Base-by-base conservation (phyloP, 2,113 vertebrate species). In the Pteruthius melanotis region DNA sequence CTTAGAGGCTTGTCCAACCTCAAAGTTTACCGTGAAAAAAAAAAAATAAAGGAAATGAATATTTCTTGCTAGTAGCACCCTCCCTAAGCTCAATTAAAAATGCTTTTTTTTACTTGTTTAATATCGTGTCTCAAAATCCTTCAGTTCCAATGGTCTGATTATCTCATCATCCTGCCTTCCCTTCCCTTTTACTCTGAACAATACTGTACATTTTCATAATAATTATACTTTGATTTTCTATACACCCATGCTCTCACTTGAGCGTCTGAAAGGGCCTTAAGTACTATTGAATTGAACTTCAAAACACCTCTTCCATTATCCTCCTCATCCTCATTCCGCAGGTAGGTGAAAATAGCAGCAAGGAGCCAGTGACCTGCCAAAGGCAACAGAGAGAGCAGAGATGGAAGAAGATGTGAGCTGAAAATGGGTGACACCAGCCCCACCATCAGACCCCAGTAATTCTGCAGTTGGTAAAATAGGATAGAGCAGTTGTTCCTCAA, bases 141-240 rank as follows among this genome's bases (percentile, higher is more conserved):
- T 87, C 82, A 80, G 80, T 94, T 96, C 39, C 84, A 93, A 63
- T 93, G 78, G 84, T 89, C 90, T 95, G 91, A 94, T 95, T 96
- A 93, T 96, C 78, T 95, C 84, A 93, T 95, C 89, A 95, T 83
- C 54, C 47, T 95, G 53, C 81, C 84, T 95, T 95, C 17, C 6
- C 50, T 94, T 95, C 74, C 78, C 42, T 91, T 91, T 95, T 94
- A 69, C 78, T 69, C 80, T 15, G 90, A 96, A 96, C 89, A 94
- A 87, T 95, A 93, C 66, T 5, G 30, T 77, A 70, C 79, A 90
- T 95, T 94, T 96, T 95, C 84, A 77, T 96, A 94, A 83, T 96
- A 95, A 96, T 95, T 93, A 83, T 76, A 74, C 90, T 95, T 95
- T 95, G 94, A 95, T 96, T 95, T 96, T 87, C 89, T 91, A 47